phyloP scores from a whole-genome alignment of 2,888 invertebrate species.

The Lithophane socia region DNA sequence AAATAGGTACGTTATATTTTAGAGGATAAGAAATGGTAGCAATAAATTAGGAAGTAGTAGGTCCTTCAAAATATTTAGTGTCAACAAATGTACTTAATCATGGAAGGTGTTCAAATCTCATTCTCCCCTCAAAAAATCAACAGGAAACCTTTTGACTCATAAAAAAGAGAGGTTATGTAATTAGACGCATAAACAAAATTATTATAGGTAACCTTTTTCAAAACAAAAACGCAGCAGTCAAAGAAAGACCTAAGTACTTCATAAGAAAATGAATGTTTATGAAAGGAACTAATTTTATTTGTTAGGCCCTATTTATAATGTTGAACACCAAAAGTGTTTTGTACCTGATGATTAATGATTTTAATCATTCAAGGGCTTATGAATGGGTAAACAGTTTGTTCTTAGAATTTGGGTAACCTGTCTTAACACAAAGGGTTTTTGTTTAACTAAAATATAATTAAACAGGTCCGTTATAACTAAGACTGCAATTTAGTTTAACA shows the following conservation, averaged over 20 bases:
- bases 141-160: not conserved
- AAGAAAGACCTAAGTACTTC: conserved; percentile 9
- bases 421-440: conserved; percentile 41
- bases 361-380: conserved; percentile 60
- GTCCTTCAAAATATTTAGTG: not conserved
- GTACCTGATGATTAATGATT: conserved; percentile 61
- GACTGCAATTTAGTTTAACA: not conserved
- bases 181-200: not conserved
- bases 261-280: conserved; percentile 30
- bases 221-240: conserved; percentile 2
- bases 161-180: not conserved
- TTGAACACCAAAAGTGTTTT: conserved; percentile 49
- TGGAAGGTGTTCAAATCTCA: not conserved
- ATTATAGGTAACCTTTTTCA: not conserved
- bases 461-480: not conserved
- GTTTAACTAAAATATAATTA: conserved; percentile 24
- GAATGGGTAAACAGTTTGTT: conserved; percentile 54
- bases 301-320: conserved; percentile 49
- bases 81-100: not conserved
- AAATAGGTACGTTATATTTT: not conserved
- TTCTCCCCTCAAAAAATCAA: not conserved
- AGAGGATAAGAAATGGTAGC: not conserved
- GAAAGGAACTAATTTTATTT: conserved; percentile 43
- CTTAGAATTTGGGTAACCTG: conserved; percentile 30
- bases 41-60: too few relatives aligned